A percentile compares a stretch with the other conserved stretches of the same genome.
These are phyloP conservation scores for Mesodorylaimus sp. DNA, from an alignment of 2,888 invertebrate species.

Conservation along the genomic window DNA sequence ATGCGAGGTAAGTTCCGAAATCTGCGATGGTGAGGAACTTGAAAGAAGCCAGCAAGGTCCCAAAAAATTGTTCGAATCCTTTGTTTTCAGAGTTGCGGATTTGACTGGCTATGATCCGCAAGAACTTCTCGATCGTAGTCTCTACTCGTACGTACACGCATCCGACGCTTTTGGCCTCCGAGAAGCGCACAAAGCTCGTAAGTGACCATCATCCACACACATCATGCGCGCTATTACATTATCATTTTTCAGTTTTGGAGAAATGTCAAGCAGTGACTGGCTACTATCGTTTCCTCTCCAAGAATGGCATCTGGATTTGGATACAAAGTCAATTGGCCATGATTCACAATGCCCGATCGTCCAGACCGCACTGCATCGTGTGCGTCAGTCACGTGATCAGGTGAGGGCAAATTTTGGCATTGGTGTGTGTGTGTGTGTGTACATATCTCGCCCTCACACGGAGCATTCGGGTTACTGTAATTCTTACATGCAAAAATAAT, in stretches of 20 bases:
- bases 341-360: slow-evolving; percentile 83
- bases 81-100: slow-evolving; percentile 58
- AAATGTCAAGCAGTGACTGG: slow-evolving; percentile 92
- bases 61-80: slow-evolving; percentile 5
- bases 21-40: neutral
- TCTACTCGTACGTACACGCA: slow-evolving; percentile 87
- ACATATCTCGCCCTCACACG: too few species aligned
- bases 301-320: slow-evolving; percentile 86
- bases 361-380: slow-evolving; percentile 84
- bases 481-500: neutral
- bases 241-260: slow-evolving; percentile 50
- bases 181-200: slow-evolving; percentile 73
- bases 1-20: slow-evolving; percentile 54
- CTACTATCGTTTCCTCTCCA: slow-evolving; percentile 85
- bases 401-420: slow-evolving; percentile 33
- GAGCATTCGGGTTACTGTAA: neutral
- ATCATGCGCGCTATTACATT: slow-evolving; percentile 7
- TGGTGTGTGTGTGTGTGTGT: neutral
- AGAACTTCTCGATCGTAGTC: slow-evolving; percentile 85
- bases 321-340: slow-evolving; percentile 95
- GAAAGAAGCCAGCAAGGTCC: neutral
- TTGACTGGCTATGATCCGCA: slow-evolving; percentile 90
- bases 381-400: slow-evolving; percentile 88
- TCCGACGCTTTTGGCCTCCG: slow-evolving; percentile 70
- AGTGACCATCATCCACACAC: slow-evolving; percentile 38